Conservation (phyloP, 2,797 vertebrate genomes). For the Gallinago nigripennis region DNA sequence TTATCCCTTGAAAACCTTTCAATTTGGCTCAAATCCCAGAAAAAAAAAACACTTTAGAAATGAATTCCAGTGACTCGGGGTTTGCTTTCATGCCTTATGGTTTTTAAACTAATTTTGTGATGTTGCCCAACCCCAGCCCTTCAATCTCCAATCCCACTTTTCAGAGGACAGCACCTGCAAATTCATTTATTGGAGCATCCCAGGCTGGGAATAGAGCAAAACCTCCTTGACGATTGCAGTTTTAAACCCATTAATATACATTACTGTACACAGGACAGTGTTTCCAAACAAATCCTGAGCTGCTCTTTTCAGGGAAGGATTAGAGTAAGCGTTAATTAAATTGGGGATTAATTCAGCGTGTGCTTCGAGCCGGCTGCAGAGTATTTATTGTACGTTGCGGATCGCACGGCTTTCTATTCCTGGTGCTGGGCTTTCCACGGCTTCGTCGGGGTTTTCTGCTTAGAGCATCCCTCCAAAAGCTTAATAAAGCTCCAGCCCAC, state of each 20-base stretch:
- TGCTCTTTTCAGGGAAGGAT: constrained; percentile 38
- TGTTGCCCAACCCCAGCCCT: background rate
- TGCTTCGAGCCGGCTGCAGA: background rate
- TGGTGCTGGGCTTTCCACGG: background rate
- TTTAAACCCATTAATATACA: background rate
- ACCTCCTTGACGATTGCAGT: background rate
- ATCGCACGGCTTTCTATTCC: background rate
- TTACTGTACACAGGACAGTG: background rate
- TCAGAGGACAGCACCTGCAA: background rate
- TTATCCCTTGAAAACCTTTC: background rate
- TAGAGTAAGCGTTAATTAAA: constrained; percentile 13
- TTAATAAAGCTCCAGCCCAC: background rate
- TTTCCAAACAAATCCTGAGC: background rate
- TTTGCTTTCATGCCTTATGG: rapidly evolving
- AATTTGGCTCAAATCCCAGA: background rate
- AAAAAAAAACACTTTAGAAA: background rate
- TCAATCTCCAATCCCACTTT: background rate
- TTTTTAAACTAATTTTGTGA: background rate
- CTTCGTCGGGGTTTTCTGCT: background rate
- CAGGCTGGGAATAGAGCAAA: background rate
- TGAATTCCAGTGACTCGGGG: rapidly evolving
- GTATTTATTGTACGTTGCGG: background rate
- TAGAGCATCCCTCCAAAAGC: background rate
- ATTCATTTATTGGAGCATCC: background rate
- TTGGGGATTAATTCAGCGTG: constrained; percentile 1